These are phyloP conservation scores for Caenorhabditis japonica DNA, from an alignment of 2,888 invertebrate genomes.

Conservation along the genomic window DNA sequence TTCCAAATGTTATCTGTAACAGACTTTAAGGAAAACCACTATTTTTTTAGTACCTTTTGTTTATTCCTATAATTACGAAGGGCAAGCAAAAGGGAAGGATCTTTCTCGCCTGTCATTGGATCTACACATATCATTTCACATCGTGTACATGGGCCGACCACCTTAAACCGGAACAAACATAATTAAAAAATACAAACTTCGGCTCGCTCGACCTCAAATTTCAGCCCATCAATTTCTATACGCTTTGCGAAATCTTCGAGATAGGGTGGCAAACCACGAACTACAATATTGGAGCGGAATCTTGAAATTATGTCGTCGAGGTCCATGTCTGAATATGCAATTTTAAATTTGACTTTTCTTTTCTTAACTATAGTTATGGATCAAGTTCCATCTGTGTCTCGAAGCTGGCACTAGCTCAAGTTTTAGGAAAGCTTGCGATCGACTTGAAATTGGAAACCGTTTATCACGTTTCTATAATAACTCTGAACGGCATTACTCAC, in stretches of 20 bases:
- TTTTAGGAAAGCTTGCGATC: too few species aligned
- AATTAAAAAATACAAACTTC: constrained; percentile 25
- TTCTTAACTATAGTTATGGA: too few species aligned
- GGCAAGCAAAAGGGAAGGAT: constrained; percentile 76
- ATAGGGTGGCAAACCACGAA: constrained; percentile 83
- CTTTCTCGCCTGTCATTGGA: constrained; percentile 85
- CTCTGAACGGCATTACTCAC: constrained; percentile 38
- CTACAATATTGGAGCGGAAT: constrained; percentile 91
- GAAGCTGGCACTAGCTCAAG: too few species aligned
- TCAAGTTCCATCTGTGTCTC: too few species aligned
- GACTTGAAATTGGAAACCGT: too few species aligned
- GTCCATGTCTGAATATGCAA: constrained; percentile 75
- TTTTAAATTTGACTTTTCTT: constrained; percentile 1
- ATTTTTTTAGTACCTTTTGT: constrained; percentile 53
- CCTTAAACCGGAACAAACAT: constrained; percentile 64
- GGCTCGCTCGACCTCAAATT: constrained; percentile 69
- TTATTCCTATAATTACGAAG: constrained; percentile 73
- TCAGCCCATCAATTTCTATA: constrained; percentile 82
- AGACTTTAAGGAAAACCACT: constrained; percentile 1
- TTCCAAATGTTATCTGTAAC: constrained; percentile 73
- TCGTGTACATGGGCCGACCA: constrained; percentile 85
- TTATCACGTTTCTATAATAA: too few species aligned
- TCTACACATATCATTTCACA: constrained; percentile 97
- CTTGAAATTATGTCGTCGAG: constrained; percentile 80
- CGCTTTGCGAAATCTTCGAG: constrained; percentile 85